These are phyloP conservation scores for Camponotus fellah DNA, from an alignment of 2,888 invertebrate species.

Conservation along the genomic window DNA sequence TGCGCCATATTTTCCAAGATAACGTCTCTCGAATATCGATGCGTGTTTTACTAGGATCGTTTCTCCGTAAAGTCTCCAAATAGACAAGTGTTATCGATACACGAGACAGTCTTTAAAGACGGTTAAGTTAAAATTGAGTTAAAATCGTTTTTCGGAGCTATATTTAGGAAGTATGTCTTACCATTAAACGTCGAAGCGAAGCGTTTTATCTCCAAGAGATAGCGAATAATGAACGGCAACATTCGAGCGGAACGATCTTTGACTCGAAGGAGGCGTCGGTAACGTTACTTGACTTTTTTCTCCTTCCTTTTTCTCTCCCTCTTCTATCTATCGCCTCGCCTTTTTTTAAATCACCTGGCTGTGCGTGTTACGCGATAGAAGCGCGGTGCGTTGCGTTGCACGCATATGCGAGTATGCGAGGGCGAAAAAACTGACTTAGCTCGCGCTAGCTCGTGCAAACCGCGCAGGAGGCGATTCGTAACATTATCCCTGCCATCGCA, in stretches of 20 bases:
- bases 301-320: neutral
- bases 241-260: conserved; percentile 15
- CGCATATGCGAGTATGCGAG: neutral
- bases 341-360: conserved; percentile 2
- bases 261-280: neutral
- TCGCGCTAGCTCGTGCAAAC: conserved; percentile 18
- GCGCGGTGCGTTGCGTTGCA: neutral
- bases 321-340: no score
- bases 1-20: neutral
- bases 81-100: neutral
- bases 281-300: neutral
- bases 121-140: no score
- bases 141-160: no score
- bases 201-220: neutral
- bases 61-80: neutral
- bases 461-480: conserved; percentile 26
- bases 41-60: neutral
- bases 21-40: neutral
- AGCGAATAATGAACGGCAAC: neutral
- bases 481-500: conserved; percentile 36
- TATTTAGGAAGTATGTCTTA: neutral
- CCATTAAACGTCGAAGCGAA: neutral
- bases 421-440: conserved; percentile 32
- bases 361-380: neutral
- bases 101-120: neutral